phyloP scores from a whole-genome alignment of 2,888 invertebrate genomes.

The Aplocera efformata region DNA sequence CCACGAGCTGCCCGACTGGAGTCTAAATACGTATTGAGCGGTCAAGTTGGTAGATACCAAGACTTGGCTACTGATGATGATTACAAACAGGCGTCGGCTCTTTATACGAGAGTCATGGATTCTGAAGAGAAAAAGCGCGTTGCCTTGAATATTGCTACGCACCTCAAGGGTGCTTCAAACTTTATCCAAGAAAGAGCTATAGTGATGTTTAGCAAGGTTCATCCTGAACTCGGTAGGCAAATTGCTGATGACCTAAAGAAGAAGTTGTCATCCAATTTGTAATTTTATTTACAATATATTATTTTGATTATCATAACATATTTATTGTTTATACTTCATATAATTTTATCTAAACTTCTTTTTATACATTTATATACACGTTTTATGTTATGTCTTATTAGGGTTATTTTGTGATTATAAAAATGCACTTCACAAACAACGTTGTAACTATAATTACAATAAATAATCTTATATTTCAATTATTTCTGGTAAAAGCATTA shows the following conservation, averaged over 20 bases:
- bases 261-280: constrained; percentile 80
- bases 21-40: constrained; percentile 78
- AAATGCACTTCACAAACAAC: too few relatives aligned
- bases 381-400: too few relatives aligned
- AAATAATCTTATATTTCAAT: too few relatives aligned
- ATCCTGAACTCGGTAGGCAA: constrained; percentile 88
- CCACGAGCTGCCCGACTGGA: constrained; percentile 81
- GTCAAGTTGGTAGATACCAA: constrained; percentile 90
- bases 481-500: too few relatives aligned
- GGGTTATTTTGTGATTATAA: too few relatives aligned
- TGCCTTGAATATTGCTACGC: constrained; percentile 88
- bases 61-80: constrained; percentile 92
- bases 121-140: constrained; percentile 86
- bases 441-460: too few relatives aligned
- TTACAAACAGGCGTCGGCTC: constrained; percentile 89
- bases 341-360: too few relatives aligned
- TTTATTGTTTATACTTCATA: too few relatives aligned
- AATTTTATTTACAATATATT: constrained; percentile 33
- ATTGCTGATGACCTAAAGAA: constrained; percentile 84
- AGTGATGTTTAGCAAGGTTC: constrained; percentile 90
- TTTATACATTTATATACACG: too few relatives aligned
- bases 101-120: constrained; percentile 90
- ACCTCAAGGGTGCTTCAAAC: constrained; percentile 87
- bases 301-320: too few relatives aligned
- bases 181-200: constrained; percentile 94